Evolutionary conservation across 1,140 invertebrate species (phyloP), one percentile per base, ranked within the genome.

Genomic region (Philotrypesis tridentata): DNA sequence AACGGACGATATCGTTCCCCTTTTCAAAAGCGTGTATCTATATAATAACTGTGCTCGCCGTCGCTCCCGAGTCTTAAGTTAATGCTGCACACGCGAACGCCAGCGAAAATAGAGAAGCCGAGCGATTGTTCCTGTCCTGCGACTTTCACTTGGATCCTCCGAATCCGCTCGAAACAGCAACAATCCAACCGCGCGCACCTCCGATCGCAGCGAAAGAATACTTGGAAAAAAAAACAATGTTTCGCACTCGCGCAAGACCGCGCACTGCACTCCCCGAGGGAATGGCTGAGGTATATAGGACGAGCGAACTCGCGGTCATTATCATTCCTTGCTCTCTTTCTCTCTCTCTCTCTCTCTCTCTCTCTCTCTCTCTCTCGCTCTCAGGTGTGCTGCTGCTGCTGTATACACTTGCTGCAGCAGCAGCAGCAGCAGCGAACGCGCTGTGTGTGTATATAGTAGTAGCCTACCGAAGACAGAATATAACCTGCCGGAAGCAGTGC

Each of bases 401-500:
- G 17, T 55, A 7, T 55, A n/a, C 48, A 55, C 48, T 55, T 55
- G 7, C 21, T 55, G 48, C 48, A 55, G 48, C n/a, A 17, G n/a
- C 48, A 55, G 48, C 61, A 3, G 33, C 61, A n/a, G n/a, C n/a
- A n/a, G n/a, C n/a, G n/a, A n/a, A n/a, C n/a, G n/a, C n/a, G n/a
- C n/a, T n/a, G n/a, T n/a, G n/a, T n/a, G n/a, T n/a, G n/a, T n/a
- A n/a, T n/a, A n/a, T n/a, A n/a, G n/a, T n/a, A n/a, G n/a, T n/a
- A n/a, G n/a, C n/a, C n/a, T n/a, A n/a, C n/a, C n/a, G n/a, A n/a
- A n/a, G n/a, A n/a, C n/a, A n/a, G n/a, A n/a, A n/a, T n/a, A n/a
- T n/a, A n/a, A n/a, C n/a, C n/a, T n/a, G n/a, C n/a, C n/a, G 61
- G 61, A 65, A 65, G 61, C 61, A 21, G 61, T 21, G 61, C 61